Conservation (phyloP, 1,140 invertebrate genomes). For the Bombus sylvicola region DNA sequence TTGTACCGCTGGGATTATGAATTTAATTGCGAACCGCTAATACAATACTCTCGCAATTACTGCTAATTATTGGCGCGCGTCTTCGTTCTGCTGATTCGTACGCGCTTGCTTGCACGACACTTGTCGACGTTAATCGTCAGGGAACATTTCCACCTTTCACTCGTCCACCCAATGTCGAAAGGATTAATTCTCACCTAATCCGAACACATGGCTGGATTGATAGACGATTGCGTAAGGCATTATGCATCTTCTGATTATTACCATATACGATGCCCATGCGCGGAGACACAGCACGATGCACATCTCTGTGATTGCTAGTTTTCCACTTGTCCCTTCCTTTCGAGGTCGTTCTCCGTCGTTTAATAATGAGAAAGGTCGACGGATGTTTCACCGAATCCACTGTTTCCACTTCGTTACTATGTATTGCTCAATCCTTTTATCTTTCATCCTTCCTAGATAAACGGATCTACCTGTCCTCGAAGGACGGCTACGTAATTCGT, state of each 20-base stretch:
- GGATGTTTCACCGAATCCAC: constrained; percentile 34
- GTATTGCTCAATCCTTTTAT: constrained; percentile 14
- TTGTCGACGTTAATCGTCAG: neutral
- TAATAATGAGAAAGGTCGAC: constrained; percentile 36
- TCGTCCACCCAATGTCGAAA: neutral
- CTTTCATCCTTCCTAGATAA: constrained; percentile 19
- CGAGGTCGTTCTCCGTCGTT: constrained; percentile 47
- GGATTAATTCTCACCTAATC: constrained; percentile 7
- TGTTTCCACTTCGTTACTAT: neutral
- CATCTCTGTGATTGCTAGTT: constrained; percentile 12
- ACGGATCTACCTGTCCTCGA: constrained; percentile 15
- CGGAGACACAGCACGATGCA: constrained; percentile 46
- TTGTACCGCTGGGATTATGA: neutral
- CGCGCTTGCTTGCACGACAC: neutral
- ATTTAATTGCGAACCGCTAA: neutral
- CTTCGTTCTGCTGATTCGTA: neutral
- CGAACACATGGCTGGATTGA: neutral
- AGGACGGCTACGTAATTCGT: constrained; percentile 2
- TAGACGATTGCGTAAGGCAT: constrained; percentile 18
- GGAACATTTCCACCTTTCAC: constrained; percentile 19
- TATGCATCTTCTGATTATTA: constrained; percentile 25
- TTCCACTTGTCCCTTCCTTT: neutral
- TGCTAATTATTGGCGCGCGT: neutral
- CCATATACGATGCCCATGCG: constrained; percentile 11
- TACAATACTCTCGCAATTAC: neutral